Base-by-base conservation (phyloP, 2,797 vertebrate species). In the Chaenodraco wilsoni region DNA sequence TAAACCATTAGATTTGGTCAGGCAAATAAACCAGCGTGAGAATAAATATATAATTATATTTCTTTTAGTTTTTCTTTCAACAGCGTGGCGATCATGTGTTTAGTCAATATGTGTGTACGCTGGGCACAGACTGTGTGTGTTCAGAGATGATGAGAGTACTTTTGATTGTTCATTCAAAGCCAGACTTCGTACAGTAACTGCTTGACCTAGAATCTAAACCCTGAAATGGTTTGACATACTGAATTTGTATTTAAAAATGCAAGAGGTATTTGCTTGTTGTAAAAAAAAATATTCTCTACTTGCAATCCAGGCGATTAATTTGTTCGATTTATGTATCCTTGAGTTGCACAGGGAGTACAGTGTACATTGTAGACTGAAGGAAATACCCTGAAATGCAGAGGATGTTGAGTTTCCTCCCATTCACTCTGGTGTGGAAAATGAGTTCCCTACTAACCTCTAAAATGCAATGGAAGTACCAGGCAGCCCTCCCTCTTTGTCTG, bases 361-460 rank as follows among this genome's bases (percentile, higher is more conserved):
- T 9, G 44, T 40, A 37, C 61, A 56, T 3, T 50, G 45, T 19
- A 45, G 15, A 5, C 59, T 43, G 58, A 50, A 54, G 74, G 73
- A 79, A 83, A 81, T 60, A 48, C 81, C 65, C 51, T 72, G 51
- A 81, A 71, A 84, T 69, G 50, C 54, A 56, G 55, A 74, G 75
- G 74, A 84, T 77, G 81, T 82, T 70, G 65, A 52, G 56, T 65
- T 87, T 90, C 89, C 89, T 91, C 73, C 80, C 48, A 82, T 85
- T 88, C 78, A 79, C 15, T 59, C 57, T 57, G n/a, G 15, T 56
- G 72, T 74, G 74, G 69, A 79, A 84, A 79, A 79, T 45, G 3
- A 23, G n/a, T 37, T 56, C 31, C 73, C 58, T 21, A 43, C 72
- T 80, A 49, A 69, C 52, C 54, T 80, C 48, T 58, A 60, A 16